Evolutionary conservation across 2,113 vertebrate species (phyloP), one percentile per base, ranked within the genome.

Genomic region (Pseudopipra pipra): DNA sequence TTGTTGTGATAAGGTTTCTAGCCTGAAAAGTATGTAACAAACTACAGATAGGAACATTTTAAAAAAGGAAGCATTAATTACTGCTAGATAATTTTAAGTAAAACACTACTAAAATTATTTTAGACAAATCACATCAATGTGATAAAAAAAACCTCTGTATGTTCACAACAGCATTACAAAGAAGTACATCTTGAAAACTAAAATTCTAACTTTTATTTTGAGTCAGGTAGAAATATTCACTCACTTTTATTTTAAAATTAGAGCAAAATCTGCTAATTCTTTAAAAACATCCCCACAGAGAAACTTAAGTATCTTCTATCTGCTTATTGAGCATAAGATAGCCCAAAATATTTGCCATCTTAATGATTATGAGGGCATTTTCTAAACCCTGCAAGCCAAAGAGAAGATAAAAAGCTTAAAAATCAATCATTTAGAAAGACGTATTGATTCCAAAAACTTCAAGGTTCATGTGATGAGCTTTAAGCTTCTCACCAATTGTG

Each of bases 401-500:
- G 63, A 62, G 86, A 90, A 96, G 90, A 93, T 88, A 95, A 96
- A 96, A 95, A 92, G 90, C 94, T 92, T 91, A 94, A 95, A 96
- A 96, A 96, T 93, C 93, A 94, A 94, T 96, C 90, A 78, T 80
- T 92, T 85, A 80, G 82, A 91, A 96, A 89, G 65, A 94, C 97
- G 91, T 78, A 86, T 75, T 74, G 80, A 75, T 17, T 96, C 96
- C 96, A 97, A 88, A 89, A 96, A 94, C 84, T 96, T 96, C 94
- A 52, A 90, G 92, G 91, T 85, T 85, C 85, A 86, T 89, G 65
- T 59, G 87, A 97, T 89, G 90, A 93, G 88, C 95, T 96, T 96
- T 96, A 96, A 94, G 89, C 96, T 90, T 93, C 91, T 95, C 91
- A 95, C 97, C 97, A 95, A 92, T 96, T 97, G 94, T 84, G 92